Conservation (phyloP, 2,888 invertebrate species). For the Drosophila phalerata region DNA sequence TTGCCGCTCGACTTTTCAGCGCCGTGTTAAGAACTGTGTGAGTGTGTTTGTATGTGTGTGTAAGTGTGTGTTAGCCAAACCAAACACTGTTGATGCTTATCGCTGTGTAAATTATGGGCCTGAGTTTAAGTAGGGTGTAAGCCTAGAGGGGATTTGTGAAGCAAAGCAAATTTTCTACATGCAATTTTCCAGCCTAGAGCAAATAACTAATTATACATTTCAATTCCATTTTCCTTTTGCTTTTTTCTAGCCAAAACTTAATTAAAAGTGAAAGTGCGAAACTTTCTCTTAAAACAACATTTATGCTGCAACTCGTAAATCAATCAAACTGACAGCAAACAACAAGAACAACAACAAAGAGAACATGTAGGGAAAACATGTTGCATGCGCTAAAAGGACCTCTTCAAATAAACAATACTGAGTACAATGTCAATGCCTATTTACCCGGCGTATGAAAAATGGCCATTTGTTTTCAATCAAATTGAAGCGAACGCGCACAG, state of each 20-base stretch:
- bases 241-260: conserved; percentile 49
- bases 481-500: conserved; percentile 45
- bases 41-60: conserved; percentile 10
- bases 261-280: conserved; percentile 47
- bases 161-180: conserved; percentile 17
- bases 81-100: conserved; percentile 65
- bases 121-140: conserved; percentile 64
- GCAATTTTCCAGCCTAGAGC: conserved; percentile 36
- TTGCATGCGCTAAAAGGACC: conserved; percentile 24
- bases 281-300: neutral
- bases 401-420: conserved; percentile 35
- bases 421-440: conserved; percentile 71
- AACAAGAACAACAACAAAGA: conserved; percentile 9
- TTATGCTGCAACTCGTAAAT: conserved; percentile 44
- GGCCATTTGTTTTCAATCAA: conserved; percentile 62
- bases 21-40: conserved; percentile 34
- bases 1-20: conserved; percentile 66
- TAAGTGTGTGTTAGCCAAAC: conserved; percentile 30
- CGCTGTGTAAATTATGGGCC: conserved; percentile 67
- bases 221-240: conserved; percentile 20
- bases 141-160: conserved; percentile 33
- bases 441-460: conserved; percentile 75
- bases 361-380: conserved; percentile 60
- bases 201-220: conserved; percentile 70
- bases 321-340: conserved; percentile 47